phyloP scores from a whole-genome alignment of 2,797 vertebrate genomes.

The Microctenopoma steveboyesi region DNA sequence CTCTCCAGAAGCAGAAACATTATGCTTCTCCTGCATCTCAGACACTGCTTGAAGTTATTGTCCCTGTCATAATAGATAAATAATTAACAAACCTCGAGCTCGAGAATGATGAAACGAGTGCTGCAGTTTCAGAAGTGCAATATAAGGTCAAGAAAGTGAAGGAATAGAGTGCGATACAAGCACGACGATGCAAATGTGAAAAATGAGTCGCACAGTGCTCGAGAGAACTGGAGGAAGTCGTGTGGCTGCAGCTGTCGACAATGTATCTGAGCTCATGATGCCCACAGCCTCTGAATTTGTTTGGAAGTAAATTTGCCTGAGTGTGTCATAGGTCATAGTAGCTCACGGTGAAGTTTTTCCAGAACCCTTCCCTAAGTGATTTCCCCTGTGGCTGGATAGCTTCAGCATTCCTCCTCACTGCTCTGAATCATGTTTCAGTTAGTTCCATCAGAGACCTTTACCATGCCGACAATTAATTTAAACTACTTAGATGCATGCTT shows the following conservation, averaged over 20 bases:
- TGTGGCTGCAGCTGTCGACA: constrained; percentile 1
- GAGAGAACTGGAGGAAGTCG: not conserved
- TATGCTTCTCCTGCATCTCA: not conserved
- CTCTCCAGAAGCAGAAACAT: not conserved
- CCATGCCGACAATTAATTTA: constrained; percentile 15
- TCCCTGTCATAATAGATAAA: constrained; percentile 17
- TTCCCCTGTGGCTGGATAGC: constrained; percentile 19
- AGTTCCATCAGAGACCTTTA: constrained; percentile 7
- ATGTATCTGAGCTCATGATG: constrained; percentile 16
- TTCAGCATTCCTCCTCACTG: constrained; percentile 5
- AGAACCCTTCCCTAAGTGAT: constrained; percentile 32
- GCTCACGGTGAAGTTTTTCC: constrained; percentile 3
- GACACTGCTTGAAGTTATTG: constrained; percentile 9
- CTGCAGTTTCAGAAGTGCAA: constrained; percentile 4
- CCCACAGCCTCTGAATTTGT: constrained; percentile 25
- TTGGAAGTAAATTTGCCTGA: constrained; percentile 40
- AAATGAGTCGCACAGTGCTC: constrained; percentile 6
- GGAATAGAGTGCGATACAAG: not conserved
- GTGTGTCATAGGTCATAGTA: constrained; percentile 30
- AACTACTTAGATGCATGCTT: constrained; percentile 11
- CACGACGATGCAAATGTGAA: constrained; percentile 4
- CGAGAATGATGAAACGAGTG: constrained; percentile 19
- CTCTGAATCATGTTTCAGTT: constrained; percentile 12
- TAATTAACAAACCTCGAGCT: constrained; percentile 18
- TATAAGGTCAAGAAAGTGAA: constrained; percentile 14